Conservation (phyloP, 2,113 vertebrate genomes). For the Ctenomys sociabilis region DNA sequence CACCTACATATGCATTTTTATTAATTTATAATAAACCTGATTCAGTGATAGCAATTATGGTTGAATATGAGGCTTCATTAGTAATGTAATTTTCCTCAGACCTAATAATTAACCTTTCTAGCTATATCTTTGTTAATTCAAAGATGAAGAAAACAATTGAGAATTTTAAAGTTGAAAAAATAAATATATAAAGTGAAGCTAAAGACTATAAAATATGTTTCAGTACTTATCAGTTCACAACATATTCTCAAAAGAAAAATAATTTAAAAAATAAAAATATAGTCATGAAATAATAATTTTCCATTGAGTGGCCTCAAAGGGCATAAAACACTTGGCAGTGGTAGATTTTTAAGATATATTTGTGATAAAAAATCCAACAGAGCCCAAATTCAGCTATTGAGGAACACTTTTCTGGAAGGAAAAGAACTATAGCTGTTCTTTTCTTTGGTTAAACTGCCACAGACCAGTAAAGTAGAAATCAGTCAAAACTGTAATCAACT, state of each 20-base stretch:
- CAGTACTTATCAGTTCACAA: neutral
- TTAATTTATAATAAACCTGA: conserved; percentile 15
- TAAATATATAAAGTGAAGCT: neutral
- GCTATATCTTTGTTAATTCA: neutral
- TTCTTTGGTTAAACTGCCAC: neutral
- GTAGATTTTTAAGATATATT: neutral
- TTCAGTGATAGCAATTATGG: conserved; percentile 39
- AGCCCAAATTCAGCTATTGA: neutral
- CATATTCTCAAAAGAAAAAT: neutral
- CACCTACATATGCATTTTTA: neutral
- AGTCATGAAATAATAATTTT: neutral
- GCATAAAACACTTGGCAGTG: neutral
- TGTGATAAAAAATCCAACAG: neutral
- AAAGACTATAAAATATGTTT: neutral
- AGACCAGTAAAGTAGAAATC: neutral
- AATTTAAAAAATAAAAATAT: neutral
- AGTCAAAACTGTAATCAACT: neutral
- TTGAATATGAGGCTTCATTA: neutral
- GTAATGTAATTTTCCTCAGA: neutral
- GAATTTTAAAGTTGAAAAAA: neutral
- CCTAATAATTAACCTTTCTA: neutral
- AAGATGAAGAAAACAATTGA: neutral
- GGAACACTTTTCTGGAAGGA: neutral
- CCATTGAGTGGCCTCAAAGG: neutral
- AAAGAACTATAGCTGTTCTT: neutral